Base-by-base conservation (phyloP, 2,113 vertebrate species). In the Callipepla californica region DNA sequence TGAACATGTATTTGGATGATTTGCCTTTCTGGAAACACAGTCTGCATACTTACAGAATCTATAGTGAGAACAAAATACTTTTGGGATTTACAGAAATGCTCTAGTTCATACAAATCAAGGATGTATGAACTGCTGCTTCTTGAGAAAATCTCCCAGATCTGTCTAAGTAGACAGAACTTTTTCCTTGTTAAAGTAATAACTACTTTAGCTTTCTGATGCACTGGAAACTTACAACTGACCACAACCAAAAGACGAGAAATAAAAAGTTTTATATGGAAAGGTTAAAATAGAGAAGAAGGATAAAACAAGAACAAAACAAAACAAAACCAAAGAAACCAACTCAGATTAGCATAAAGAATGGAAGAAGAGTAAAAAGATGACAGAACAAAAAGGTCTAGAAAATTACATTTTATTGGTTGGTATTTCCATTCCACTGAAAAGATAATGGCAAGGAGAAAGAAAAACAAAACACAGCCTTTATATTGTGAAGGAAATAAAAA, bases 91-190 rank as follows among this genome's bases (percentile, higher is more conserved):
- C 11, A 70, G 57, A 55, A 75, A 79, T 58, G 2, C 6, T 70
- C 85, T 69, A 21, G 7, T 26, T 70, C 45, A 25, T 58, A 55
- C 18, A 21, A 8, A 32, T 75, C 28, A 53, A 67, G 11, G 25
- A 14, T 50, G 7, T 23, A 45, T 45, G 61, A 47, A 65, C 3
- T 47, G 50, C 21, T 0, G 22, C 4, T 4, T 34, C 75, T 70
- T 58, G 13, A 85, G 22, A 51, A 88, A 79, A 82, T 2, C 3
- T 14, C 1, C 1, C 7, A 70, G 19, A 1, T 81, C 65, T 85
- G 22, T 28, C 2, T 21, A 51, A 61, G 11, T 38, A 10, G 25
- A 51, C 13, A 40, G 10, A 14, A 6, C 1, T 0, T 5, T 32
- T 53, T 58, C n/a, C 3, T 20, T 68, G 9, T 61, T 18, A 69